phyloP scores from a whole-genome alignment of 2,113 vertebrate species.

The Elanoides forficatus region DNA sequence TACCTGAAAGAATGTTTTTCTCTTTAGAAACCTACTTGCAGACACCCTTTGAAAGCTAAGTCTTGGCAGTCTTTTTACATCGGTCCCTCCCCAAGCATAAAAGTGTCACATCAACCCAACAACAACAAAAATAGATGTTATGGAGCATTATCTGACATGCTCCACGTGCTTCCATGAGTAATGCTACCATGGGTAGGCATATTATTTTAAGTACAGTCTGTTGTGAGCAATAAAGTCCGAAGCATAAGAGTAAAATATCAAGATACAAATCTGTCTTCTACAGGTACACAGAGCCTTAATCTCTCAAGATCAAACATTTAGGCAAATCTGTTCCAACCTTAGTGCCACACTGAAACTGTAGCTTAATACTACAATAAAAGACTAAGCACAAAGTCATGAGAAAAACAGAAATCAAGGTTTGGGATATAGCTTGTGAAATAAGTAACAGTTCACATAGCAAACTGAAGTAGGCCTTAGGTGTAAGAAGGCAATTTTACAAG shows the following conservation, averaged over 20 bases:
- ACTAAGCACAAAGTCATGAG: neutral
- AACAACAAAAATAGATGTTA: neutral
- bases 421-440: neutral
- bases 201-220: neutral
- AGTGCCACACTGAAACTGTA: neutral
- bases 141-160: fast-evolving
- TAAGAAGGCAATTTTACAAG: neutral
- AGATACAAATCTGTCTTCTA: neutral
- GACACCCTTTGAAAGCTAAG: neutral
- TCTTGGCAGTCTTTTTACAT: too few relatives aligned
- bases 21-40: neutral
- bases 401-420: neutral
- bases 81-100: too few relatives aligned
- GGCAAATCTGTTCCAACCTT: neutral
- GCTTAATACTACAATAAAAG: neutral
- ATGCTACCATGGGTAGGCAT: neutral
- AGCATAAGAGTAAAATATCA: neutral
- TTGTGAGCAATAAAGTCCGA: neutral
- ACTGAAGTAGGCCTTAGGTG: fast-evolving
- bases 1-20: neutral
- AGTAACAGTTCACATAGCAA: fast-evolving
- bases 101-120: neutral
- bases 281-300: neutral
- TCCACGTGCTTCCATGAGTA: neutral
- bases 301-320: neutral